Evolutionary conservation across 1,140 invertebrate species (phyloP).

Genomic region (Leptopilina boulardi): DNA sequence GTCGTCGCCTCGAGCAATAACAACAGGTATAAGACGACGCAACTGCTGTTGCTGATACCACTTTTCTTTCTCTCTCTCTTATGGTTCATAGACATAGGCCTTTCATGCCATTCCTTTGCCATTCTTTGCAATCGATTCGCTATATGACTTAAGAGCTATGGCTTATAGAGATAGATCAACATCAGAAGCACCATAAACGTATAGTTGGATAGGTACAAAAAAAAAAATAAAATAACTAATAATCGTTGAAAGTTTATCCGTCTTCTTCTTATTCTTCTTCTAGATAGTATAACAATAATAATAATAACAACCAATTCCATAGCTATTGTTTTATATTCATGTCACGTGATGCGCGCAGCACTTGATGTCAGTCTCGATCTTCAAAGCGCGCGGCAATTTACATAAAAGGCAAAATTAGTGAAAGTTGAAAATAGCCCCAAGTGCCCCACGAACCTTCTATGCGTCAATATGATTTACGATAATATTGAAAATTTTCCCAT

Average conservation of each 20-base stretch:
- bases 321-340: neutral
- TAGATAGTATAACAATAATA: neutral
- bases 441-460: neutral
- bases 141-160: constrained; percentile 7
- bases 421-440: constrained; percentile 9
- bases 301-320: constrained; percentile 3
- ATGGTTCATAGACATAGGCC: constrained; percentile 45
- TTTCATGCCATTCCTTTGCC: constrained; percentile 51
- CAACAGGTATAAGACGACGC: constrained; percentile 64
- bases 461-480: constrained; percentile 16
- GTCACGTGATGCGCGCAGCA: neutral
- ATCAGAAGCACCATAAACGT: constrained; percentile 2
- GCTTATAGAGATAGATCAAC: neutral
- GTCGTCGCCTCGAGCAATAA: constrained; percentile 63
- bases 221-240: neutral
- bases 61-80: no score
- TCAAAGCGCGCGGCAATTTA: constrained; percentile 1
- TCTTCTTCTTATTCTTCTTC: neutral
- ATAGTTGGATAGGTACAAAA: neutral
- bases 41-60: constrained; percentile 54
- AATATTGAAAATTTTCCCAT: neutral
- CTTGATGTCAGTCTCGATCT: neutral
- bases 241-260: neutral
- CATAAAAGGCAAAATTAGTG: constrained; percentile 7
- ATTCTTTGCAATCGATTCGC: constrained; percentile 44